phyloP scores from a whole-genome alignment of 2,888 invertebrate genomes.

The Netelia fuscicornis region DNA sequence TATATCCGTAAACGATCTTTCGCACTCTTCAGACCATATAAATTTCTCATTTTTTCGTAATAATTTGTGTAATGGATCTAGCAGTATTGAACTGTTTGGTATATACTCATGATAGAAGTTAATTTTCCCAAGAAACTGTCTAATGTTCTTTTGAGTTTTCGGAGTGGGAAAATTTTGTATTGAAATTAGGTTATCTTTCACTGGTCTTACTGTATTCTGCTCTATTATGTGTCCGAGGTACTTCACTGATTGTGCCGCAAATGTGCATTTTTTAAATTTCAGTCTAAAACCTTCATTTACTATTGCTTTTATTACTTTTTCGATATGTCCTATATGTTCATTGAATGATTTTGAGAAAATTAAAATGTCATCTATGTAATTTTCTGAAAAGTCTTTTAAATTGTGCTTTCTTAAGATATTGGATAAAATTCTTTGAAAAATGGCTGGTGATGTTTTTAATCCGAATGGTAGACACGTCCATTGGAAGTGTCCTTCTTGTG shows the following conservation, averaged over 20 bases:
- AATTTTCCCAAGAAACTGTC: slow-evolving; percentile 63
- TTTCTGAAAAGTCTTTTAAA: slow-evolving; percentile 26
- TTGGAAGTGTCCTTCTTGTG: slow-evolving; percentile 29
- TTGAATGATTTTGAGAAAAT: slow-evolving; percentile 51
- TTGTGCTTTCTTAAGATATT: slow-evolving; percentile 44
- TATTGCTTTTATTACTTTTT: slow-evolving; percentile 54
- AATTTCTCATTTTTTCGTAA: slow-evolving; percentile 60
- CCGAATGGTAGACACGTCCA: slow-evolving; percentile 30
- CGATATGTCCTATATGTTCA: slow-evolving; percentile 52
- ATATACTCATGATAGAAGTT: slow-evolving; percentile 58
- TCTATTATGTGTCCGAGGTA: slow-evolving; percentile 38
- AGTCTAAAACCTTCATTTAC: slow-evolving; percentile 41
- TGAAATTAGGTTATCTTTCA: slow-evolving; percentile 60
- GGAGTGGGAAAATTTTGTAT: slow-evolving; percentile 64
- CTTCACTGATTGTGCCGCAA: slow-evolving; percentile 28
- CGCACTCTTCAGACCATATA: slow-evolving; percentile 63
- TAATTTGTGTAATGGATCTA: slow-evolving; percentile 63
- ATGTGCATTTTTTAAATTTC: slow-evolving; percentile 48
- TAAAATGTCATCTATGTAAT: slow-evolving; percentile 25
- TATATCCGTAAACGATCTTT: slow-evolving; percentile 54
- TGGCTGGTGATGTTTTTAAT: slow-evolving; percentile 28
- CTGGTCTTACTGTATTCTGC: slow-evolving; percentile 43
- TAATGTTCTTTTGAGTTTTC: slow-evolving; percentile 63
- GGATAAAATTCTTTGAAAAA: slow-evolving; percentile 43
- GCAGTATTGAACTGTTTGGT: slow-evolving; percentile 51